Conservation (phyloP, 2,797 vertebrate species). For the Florisuga fusca region DNA sequence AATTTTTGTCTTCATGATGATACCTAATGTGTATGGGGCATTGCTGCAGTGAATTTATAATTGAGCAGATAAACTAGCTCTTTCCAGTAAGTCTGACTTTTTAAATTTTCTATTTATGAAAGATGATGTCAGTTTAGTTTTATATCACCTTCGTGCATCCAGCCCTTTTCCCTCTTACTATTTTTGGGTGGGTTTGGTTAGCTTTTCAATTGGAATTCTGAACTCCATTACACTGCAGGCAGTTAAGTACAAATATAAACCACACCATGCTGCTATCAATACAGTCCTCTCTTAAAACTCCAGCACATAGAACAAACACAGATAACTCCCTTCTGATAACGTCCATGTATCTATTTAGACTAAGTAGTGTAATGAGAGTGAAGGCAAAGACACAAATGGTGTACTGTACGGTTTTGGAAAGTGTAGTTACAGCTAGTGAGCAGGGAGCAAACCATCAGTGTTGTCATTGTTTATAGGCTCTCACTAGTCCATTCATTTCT, state of each 20-base stretch:
- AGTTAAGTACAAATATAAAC: slow-evolving; percentile 51
- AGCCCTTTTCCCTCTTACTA: not conserved
- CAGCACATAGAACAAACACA: not conserved
- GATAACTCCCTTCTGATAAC: slow-evolving; percentile 44
- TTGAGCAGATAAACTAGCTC: not conserved
- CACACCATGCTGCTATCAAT: slow-evolving; percentile 1
- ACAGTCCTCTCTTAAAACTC: slow-evolving; percentile 36
- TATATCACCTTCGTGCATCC: not conserved
- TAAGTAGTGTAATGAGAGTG: slow-evolving; percentile 43
- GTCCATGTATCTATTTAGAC: slow-evolving; percentile 24
- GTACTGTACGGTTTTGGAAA: not conserved
- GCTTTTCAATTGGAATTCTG: slow-evolving; percentile 13
- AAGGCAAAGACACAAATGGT: slow-evolving; percentile 13
- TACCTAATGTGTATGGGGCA: not conserved
- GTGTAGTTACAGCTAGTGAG: not conserved
- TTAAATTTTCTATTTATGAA: not conserved
- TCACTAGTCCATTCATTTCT: not conserved
- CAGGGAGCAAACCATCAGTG: not conserved
- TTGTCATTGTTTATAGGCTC: not conserved
- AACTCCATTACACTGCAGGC: not conserved
- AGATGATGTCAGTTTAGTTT: not conserved
- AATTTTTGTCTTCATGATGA: not conserved
- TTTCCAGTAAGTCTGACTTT: not conserved
- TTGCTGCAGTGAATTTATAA: slow-evolving; percentile 1
- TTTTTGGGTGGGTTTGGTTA: slow-evolving; percentile 9